Evolutionary conservation across 2,888 invertebrate species (phyloP).

Genomic region (Conistra vaccinii): DNA sequence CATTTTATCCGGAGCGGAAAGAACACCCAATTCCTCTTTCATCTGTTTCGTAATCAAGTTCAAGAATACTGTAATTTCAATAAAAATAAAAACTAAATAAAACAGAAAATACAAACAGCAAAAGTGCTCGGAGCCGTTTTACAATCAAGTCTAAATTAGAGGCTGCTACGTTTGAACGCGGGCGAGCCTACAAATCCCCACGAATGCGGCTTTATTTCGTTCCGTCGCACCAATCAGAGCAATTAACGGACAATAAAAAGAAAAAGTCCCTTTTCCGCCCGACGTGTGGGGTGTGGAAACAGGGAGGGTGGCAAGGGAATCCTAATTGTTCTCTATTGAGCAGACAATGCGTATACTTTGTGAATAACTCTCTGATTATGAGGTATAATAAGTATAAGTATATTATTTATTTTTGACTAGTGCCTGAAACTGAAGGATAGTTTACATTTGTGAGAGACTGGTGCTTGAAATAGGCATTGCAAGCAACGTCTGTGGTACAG

Average conservation of each 20-base stretch:
- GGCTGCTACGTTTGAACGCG: conserved; percentile 76
- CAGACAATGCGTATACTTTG: conserved; percentile 70
- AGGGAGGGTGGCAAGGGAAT: conserved; percentile 68
- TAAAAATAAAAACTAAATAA: conserved; percentile 59
- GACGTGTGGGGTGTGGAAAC: conserved; percentile 68
- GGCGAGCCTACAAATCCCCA: conserved; percentile 77
- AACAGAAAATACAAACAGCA: conserved; percentile 57
- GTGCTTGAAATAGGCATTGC: too few species aligned
- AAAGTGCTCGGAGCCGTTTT: conserved; percentile 67
- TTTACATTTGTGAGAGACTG: too few species aligned
- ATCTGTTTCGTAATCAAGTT: conserved; percentile 37
- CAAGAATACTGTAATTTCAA: conserved; percentile 59
- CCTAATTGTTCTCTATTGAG: conserved; percentile 76
- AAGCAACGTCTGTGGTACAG: too few species aligned
- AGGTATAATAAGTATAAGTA: too few species aligned
- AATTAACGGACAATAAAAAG: conserved; percentile 84
- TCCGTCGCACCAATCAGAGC: conserved; percentile 86
- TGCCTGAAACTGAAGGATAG: too few species aligned
- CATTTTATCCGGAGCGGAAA: conserved; percentile 29
- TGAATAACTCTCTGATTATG: conserved; percentile 67
- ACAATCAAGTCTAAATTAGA: conserved; percentile 81
- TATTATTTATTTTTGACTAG: too few species aligned
- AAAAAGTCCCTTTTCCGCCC: conserved; percentile 75
- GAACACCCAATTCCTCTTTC: conserved; percentile 47
- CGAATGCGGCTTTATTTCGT: conserved; percentile 83